Base-by-base conservation (phyloP, 2,888 invertebrate species). In the Meiosimyza platycephala region DNA sequence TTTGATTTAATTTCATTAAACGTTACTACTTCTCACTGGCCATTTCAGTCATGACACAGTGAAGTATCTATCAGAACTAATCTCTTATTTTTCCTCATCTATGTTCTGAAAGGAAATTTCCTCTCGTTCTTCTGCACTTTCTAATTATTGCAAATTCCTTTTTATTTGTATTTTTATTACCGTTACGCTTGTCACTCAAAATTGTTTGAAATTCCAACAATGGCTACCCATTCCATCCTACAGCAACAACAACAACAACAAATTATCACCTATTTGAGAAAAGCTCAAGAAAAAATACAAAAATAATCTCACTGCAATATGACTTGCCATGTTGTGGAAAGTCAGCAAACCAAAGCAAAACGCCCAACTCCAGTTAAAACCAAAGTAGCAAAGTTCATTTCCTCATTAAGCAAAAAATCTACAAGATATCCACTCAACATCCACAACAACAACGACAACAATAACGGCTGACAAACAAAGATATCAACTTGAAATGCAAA, bases 381-480 rank as follows among this genome's bases (percentile, higher is more conserved):
- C 40, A 63, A 63, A 70, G 70, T 70, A 70, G 62, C 70, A 70
- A 62, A 70, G 70, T 70, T 70, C 70, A 63, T 62, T 70, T 70
- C 70, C 70, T 70, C 70, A 70, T 70, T 70, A 70, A 63, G 63
- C 52, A 47, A 52, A 22, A 63, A 62, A 63, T 63, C 70, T 70
- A 63, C 16, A 63, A 70, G 62, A 63, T 63, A 63, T 70, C 54
- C 70, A 18, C 60, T 33, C 51, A 62, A 18, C 59, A 62, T 18
- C 15, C 47, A 40, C 40, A 40, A 67, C 11, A 66, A 67, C 51
- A 62, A 40, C 40, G 16, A 67, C 11, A 66, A 67, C 51, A 62
- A 54, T 40, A 70, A 48, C 15, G 40, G 63, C 57, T 67, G 67
- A 67, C 57, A 60, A 70, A 70, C 70, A 63, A 70, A 62, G 63